These are phyloP conservation scores for Neoarius graeffei DNA, from an alignment of 2,113 vertebrate genomes.

Conservation along the genomic window DNA sequence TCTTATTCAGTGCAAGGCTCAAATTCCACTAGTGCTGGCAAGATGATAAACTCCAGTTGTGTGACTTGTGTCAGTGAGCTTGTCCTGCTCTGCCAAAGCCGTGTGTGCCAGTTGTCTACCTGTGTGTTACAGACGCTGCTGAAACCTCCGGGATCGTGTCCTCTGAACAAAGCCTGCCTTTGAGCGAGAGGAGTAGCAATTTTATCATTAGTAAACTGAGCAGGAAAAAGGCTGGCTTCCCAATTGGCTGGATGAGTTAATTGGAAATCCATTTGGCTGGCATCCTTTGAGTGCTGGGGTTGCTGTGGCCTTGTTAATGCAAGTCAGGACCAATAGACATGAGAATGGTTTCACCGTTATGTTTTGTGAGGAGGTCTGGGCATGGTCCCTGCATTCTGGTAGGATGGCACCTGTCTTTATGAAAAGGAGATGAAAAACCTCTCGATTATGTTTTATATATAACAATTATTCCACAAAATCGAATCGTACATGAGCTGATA, in stretches of 20 bases:
- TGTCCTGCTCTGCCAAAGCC: constrained; percentile 50
- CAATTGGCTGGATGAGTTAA: constrained; percentile 65
- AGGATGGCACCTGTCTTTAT: constrained; percentile 57
- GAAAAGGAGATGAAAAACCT: constrained; percentile 50
- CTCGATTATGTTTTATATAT: background rate
- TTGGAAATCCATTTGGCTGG: constrained; percentile 60
- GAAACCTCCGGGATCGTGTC: constrained; percentile 65
- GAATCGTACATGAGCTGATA: too few relatives aligned
- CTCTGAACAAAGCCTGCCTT: constrained; percentile 71
- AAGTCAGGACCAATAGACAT: constrained; percentile 54
- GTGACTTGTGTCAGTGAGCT: constrained; percentile 46
- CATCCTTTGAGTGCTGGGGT: constrained; percentile 53
- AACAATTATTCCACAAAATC: too few relatives aligned
- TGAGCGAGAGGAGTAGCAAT: constrained; percentile 66
- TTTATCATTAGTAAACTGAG: constrained; percentile 78
- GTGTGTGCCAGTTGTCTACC: constrained; percentile 59
- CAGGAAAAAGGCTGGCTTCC: constrained; percentile 66
- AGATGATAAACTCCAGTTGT: constrained; percentile 43
- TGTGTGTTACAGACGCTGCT: constrained; percentile 64
- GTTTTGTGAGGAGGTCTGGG: constrained; percentile 53
- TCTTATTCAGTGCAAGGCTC: background rate
- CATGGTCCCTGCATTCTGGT: constrained; percentile 45
- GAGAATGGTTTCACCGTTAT: constrained; percentile 41
- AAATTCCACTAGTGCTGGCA: constrained; percentile 10
- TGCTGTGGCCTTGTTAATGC: constrained; percentile 56